These are phyloP conservation scores for Odontamblyopus rebecca DNA, from an alignment of 2,797 vertebrate species.

Conservation along the genomic window DNA sequence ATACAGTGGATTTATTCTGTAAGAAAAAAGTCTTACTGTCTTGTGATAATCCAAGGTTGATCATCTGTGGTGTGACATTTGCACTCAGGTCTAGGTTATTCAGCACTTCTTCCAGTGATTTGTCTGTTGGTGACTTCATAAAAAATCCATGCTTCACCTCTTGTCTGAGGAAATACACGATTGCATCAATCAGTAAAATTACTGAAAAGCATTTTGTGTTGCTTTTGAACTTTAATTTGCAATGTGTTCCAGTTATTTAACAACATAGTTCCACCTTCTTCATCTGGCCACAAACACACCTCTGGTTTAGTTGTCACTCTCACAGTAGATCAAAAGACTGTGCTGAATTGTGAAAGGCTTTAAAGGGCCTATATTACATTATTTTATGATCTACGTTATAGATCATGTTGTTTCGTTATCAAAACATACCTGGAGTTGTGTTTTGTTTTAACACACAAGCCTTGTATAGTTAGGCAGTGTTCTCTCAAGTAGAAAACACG, in stretches of 20 bases:
- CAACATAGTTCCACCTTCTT: background rate
- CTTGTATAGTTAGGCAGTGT: too few relatives aligned
- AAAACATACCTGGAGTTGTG: too few relatives aligned
- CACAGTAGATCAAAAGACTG: constrained; percentile 24
- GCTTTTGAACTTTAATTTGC: background rate
- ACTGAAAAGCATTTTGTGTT: constrained; percentile 8
- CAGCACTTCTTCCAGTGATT: constrained; percentile 86
- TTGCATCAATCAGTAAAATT: constrained; percentile 48
- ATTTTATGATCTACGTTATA: too few relatives aligned
- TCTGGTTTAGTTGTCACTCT: constrained; percentile 22
- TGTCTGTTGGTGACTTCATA: constrained; percentile 60
- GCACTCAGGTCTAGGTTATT: constrained; percentile 87
- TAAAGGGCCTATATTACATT: too few relatives aligned
- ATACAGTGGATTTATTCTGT: background rate
- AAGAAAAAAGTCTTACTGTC: constrained; percentile 75
- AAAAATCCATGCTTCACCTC: constrained; percentile 56
- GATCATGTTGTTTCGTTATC: too few relatives aligned
- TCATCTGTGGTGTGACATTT: constrained; percentile 79
- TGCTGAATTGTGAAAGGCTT: constrained; percentile 12
- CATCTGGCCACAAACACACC: constrained; percentile 6
- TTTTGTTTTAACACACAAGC: too few relatives aligned
- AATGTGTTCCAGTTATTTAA: background rate
- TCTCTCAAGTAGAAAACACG: too few relatives aligned
- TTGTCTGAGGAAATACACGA: constrained; percentile 70
- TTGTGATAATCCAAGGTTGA: constrained; percentile 81